Conservation (phyloP, 2,797 vertebrate species). For the Petrocephalus schoutedeni region DNA sequence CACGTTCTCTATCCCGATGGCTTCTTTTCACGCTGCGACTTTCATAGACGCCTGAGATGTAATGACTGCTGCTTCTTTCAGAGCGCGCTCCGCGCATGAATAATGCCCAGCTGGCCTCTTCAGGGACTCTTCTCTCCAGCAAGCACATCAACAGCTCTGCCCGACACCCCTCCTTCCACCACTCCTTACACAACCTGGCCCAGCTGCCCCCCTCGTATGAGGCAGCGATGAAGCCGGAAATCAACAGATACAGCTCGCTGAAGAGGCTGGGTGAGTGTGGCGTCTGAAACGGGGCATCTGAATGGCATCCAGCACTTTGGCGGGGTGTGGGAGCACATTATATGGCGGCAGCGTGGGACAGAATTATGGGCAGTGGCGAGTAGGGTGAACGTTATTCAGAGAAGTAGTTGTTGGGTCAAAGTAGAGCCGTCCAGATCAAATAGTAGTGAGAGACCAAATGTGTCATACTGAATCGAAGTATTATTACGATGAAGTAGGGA, state of each 20-base stretch:
- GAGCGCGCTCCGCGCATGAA: conserved; percentile 72
- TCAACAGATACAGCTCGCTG: conserved; percentile 84
- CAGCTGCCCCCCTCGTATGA: conserved; percentile 86
- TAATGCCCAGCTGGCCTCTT: conserved; percentile 69
- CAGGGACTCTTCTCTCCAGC: conserved; percentile 70
- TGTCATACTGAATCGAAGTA: not conserved
- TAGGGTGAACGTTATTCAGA: not conserved
- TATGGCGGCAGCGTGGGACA: conserved; percentile 11
- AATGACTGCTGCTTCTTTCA: conserved; percentile 35
- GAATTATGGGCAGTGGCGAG: conserved; percentile 10
- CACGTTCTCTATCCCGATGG: not conserved
- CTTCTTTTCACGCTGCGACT: not conserved
- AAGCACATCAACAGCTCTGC: conserved; percentile 79
- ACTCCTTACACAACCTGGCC: conserved; percentile 86
- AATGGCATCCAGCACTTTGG: not conserved
- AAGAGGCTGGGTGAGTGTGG: conserved; percentile 75
- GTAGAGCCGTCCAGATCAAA: not conserved
- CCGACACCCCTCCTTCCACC: conserved; percentile 76
- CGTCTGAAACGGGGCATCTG: not conserved
- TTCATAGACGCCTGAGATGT: not conserved
- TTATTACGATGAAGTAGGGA: not conserved
- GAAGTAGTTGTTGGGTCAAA: not conserved
- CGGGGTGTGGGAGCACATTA: not conserved
- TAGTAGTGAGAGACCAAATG: not conserved
- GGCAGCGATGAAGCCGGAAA: conserved; percentile 79